Base-by-base conservation (phyloP, 1,140 invertebrate species). In the Wiebesia pumilae region DNA sequence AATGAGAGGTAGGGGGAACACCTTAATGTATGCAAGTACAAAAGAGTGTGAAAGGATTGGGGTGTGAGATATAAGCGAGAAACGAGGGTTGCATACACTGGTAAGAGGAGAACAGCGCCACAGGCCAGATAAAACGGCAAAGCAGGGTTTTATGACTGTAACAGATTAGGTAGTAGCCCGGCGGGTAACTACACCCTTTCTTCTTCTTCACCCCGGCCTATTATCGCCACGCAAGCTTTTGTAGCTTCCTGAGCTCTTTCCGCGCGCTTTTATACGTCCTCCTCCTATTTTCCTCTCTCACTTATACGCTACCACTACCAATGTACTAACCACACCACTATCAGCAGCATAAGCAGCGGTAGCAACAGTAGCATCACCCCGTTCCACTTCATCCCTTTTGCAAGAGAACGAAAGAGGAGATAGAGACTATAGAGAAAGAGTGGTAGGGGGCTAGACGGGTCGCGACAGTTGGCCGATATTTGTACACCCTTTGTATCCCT, bases 401-500 rank as follows among this genome's bases (percentile, higher is more conserved):
- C 47, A 12, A 69, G n/a, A 84, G 58, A 24, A 21, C 30, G 65
- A 38, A 54, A 77, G 77, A 62, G 67, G 51, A 86, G 35, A 33
- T 21, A 43, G 47, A 84, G 67, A 79, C 27, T 19, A 80, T 33
- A 38, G 33, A 35, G 30, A 62, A 80, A 86, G 71, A 62, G 84
- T 58, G 73, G 80, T 79, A 38, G 24, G 33, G 75, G 71, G 38
- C 81, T 77, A 40, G 77, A 79, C 80, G 78, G 88, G 75, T 81
- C 81, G 81, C 87, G 89, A 88, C 88, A 90, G 89, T 89, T 89
- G 89, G 88, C 86, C 89, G 89, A 90, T 88, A 90, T 88, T 89
- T 88, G 85, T 89, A 91, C 90, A 89, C 90, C 90, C 89, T 93
- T 80, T 92, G 92, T 91, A 91, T 30, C 19, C 43, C 38, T 24